Evolutionary conservation across 1,140 invertebrate species (phyloP).

Genomic region (Drosophila asahinai): DNA sequence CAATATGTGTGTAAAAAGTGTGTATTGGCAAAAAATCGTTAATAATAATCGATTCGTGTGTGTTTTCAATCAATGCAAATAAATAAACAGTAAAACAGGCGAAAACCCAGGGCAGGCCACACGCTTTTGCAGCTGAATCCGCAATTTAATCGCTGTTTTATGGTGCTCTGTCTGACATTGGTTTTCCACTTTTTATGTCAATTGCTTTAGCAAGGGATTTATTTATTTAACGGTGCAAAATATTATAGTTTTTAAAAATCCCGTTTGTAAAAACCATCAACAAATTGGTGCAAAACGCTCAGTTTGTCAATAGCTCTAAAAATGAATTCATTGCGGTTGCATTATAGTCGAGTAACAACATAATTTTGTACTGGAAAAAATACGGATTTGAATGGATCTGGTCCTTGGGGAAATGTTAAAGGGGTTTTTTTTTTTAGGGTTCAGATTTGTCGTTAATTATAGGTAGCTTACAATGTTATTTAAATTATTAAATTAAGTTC

Average conservation of each 20-base stretch:
- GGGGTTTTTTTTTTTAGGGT: not conserved
- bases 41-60: slow-evolving; percentile 80
- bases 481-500: not conserved
- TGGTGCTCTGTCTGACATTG: slow-evolving; percentile 36
- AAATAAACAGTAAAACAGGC: slow-evolving; percentile 29
- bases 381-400: not conserved
- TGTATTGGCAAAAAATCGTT: slow-evolving; percentile 69
- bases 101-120: slow-evolving; percentile 27
- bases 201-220: slow-evolving; percentile 52
- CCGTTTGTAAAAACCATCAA: slow-evolving; percentile 21
- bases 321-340: slow-evolving; percentile 24
- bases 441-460: not conserved
- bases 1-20: slow-evolving; percentile 40
- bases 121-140: slow-evolving; percentile 43
- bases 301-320: slow-evolving; percentile 61
- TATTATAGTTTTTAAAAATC: slow-evolving; percentile 21
- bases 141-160: slow-evolving; percentile 74
- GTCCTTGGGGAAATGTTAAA: not conserved
- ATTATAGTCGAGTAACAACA: slow-evolving; percentile 17
- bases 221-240: slow-evolving; percentile 48
- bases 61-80: slow-evolving; percentile 68
- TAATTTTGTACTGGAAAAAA: slow-evolving; percentile 17
- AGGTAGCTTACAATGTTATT: not conserved
- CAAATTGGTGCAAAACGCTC: slow-evolving; percentile 55
- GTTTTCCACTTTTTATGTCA: slow-evolving; percentile 24